Evolutionary conservation across 2,797 vertebrate genomes (phyloP), one percentile per base, ranked within the genome.

Genomic region (Spinus pinus): DNA sequence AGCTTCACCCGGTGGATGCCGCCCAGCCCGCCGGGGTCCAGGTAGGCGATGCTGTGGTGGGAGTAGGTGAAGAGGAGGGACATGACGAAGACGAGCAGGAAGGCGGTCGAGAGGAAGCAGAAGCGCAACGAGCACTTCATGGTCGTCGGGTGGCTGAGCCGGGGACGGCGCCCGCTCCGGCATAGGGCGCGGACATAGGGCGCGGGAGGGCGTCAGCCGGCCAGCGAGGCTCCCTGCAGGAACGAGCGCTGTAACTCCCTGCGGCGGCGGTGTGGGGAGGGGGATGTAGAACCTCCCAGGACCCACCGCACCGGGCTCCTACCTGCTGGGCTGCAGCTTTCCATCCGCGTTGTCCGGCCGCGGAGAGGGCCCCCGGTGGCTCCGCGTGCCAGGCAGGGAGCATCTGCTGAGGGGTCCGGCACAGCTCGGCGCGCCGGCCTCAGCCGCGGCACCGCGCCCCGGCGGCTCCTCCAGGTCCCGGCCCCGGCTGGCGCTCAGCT

Each of bases 31-130:
- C 98, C 98, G 0, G 98, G 98, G 65, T 99, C 99, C 97, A 98
- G 92, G 97, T 99, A 99, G 39, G 98, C 94, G 18, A 98, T 98
- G 81, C 99, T 98, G 30, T 99, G 99, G 83, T 99, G 98, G 17
- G 99, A 99, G 94, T 98, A 98, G 47, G 99, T 99, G 97, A 99
- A 98, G 92, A 99, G 99, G 53, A 99, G 98, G 3, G 99, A 99
- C 97, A 99, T 99, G 97, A 99, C 96, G 61, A 99, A 99, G 93
- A 99, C 96, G 51, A 99, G 98, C 31, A 98, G 98, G 95, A 99
- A 98, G 54, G 98, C 98, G 25, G 98, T 98, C 2, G 99, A 98
- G 81, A 99, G 98, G 81, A 99, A 98, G 98, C 99, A 99, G 86
- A 99, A 97, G 82, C 99, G 98, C 93, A 99, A 96, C 31, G 99